phyloP scores from a whole-genome alignment of 2,113 vertebrate species.

The Oryctolagus cuniculus region mOryCun1.1 NC_091439.1:94129001-94129500 shows the following conservation, averaged over 20 bases:
- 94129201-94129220: background rate
- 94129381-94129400: background rate
- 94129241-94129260: background rate
- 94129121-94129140: no score
- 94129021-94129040: constrained; percentile 96
- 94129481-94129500: constrained; percentile 46
- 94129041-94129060: background rate
- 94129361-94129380: constrained; percentile 33
- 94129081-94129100: background rate
- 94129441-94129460: constrained; percentile 24
- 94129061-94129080: background rate
- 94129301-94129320: background rate
- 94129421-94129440: constrained; percentile 61
- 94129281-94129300: background rate
- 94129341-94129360: constrained; percentile 56
- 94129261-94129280: constrained; percentile 7
- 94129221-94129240: background rate
- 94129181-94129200: constrained; percentile 11
- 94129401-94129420: constrained; percentile 18
- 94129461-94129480: background rate
- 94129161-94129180: background rate
- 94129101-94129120: background rate
- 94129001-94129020: constrained; percentile 99
- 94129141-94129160: background rate
- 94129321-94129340: background rate